Conservation (phyloP, 2,888 invertebrate genomes). For the Tethea ocularis region DNA sequence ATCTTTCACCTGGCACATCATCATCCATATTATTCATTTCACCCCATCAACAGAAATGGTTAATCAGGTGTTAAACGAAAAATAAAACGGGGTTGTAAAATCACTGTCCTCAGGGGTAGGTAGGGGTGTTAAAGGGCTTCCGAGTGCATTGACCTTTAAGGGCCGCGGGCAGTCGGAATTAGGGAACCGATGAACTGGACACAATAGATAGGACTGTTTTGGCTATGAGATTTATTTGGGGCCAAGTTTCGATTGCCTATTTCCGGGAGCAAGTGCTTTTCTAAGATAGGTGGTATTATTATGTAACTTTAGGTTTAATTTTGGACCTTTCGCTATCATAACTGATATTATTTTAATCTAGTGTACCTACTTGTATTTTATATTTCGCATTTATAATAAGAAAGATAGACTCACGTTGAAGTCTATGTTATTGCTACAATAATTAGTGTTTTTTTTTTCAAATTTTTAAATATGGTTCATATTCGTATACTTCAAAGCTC, state of each 20-base stretch:
- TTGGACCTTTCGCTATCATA: neutral
- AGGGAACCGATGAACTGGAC: slow-evolving; percentile 64
- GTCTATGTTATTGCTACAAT: too few species aligned
- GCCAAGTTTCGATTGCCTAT: slow-evolving; percentile 13
- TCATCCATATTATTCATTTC: slow-evolving; percentile 13
- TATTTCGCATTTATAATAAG: too few species aligned
- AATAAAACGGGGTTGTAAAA: slow-evolving; percentile 53
- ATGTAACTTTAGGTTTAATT: neutral
- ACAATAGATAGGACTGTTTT: slow-evolving; percentile 51
- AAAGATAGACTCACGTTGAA: too few species aligned
- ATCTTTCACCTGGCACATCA: slow-evolving; percentile 13
- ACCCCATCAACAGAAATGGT: slow-evolving; percentile 36
- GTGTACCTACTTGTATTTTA: too few species aligned
- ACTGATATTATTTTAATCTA: too few species aligned
- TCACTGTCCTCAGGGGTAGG: slow-evolving; percentile 39
- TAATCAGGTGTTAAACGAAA: slow-evolving; percentile 66
- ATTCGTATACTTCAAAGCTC: too few species aligned
- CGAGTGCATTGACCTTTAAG: slow-evolving; percentile 66
- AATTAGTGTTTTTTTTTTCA: too few species aligned
- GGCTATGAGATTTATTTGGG: slow-evolving; percentile 30
- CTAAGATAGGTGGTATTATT: neutral
- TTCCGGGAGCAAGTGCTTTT: neutral
- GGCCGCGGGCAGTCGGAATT: slow-evolving; percentile 43
- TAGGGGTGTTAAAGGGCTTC: slow-evolving; percentile 51
- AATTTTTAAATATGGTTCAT: too few species aligned